Percentiles rank a stretch among this genome's conserved stretches.
phyloP scores from a whole-genome alignment of 2,797 vertebrate species.

The Pogoniulus pusillus region DNA sequence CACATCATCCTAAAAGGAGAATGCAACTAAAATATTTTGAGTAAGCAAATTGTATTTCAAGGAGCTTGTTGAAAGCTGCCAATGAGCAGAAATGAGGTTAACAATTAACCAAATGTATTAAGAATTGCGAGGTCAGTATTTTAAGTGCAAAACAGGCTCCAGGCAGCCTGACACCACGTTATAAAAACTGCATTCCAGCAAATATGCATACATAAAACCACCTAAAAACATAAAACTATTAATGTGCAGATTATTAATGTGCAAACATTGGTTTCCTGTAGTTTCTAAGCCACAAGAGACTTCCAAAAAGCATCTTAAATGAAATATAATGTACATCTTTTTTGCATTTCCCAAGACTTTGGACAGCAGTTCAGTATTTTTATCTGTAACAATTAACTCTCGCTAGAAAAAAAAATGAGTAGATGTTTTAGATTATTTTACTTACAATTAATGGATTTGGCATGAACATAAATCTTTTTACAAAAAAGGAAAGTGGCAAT shows the following conservation, averaged over 20 bases:
- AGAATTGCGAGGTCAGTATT: not conserved
- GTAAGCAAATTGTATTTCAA: not conserved
- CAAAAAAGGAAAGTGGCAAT: not conserved
- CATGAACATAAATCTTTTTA: not conserved
- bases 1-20: not conserved
- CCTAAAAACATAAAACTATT: not conserved
- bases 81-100: not conserved
- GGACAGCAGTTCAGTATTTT: not conserved
- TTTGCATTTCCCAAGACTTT: not conserved
- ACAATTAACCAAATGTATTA: not conserved
- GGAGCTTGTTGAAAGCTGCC: not conserved
- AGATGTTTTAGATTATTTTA: accelerated
- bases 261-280: not conserved
- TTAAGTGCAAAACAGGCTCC: not conserved
- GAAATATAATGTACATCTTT: not conserved
- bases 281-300: not conserved
- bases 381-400: not conserved
- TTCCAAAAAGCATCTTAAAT: not conserved
- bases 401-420: not conserved
- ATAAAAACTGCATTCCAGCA: not conserved
- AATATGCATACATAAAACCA: not conserved
- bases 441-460: not conserved
- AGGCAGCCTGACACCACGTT: not conserved
- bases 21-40: not conserved
- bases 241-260: not conserved